Conservation (phyloP, 2,797 vertebrate species). For the Dicrostonyx torquatus region DNA sequence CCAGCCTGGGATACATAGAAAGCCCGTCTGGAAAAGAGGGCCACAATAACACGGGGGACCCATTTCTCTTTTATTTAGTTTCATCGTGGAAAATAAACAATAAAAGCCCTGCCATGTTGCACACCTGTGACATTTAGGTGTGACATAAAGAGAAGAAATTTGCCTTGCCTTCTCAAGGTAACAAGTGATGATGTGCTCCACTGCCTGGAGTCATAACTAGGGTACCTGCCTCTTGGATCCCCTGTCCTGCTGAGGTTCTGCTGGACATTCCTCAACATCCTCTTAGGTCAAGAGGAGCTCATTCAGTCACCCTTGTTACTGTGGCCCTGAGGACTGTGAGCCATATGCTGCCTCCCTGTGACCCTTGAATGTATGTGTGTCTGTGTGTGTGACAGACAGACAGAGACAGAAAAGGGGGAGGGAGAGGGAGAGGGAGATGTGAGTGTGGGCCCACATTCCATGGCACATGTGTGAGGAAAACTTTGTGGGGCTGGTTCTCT, state of each 20-base stretch:
- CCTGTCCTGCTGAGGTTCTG: neutral
- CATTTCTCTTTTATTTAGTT: neutral
- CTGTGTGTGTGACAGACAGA: too few relatives aligned
- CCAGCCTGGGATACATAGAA: neutral
- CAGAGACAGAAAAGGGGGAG: too few relatives aligned
- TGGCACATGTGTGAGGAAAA: neutral
- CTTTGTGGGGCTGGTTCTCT: neutral
- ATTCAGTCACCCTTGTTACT: neutral
- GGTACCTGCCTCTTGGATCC: neutral
- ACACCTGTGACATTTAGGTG: neutral
- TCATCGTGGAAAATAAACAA: neutral
- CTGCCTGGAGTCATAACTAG: neutral
- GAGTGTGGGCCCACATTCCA: neutral
- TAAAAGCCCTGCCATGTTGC: neutral
- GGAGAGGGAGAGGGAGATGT: neutral
- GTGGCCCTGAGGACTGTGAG: neutral
- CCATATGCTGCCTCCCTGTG: too few relatives aligned
- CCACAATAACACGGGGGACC: too few relatives aligned
- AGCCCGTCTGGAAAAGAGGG: neutral
- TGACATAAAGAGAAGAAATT: neutral
- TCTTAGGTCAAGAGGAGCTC: neutral
- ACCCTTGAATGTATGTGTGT: neutral
- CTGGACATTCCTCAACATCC: neutral
- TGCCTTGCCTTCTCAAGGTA: neutral
- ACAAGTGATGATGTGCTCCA: neutral